phyloP scores from a whole-genome alignment of 2,888 invertebrate species.

The Calephelis perditalis region DNA sequence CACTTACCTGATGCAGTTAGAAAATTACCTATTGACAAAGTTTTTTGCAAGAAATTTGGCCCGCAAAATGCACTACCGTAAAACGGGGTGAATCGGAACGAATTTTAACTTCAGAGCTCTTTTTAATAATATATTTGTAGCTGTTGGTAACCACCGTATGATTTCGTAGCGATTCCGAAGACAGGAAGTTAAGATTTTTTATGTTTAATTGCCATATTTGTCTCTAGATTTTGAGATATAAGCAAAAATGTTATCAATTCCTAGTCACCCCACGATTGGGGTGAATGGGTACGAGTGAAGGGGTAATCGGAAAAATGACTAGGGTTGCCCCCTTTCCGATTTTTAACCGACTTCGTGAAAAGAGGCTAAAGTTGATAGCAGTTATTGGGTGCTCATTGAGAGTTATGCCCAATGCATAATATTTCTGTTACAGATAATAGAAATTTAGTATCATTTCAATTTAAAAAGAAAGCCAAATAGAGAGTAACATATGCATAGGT shows the following conservation, averaged over 20 bases:
- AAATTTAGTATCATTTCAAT: neutral
- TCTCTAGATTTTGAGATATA: neutral
- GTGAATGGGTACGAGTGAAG: neutral
- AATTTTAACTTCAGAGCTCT: neutral
- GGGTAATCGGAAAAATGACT: neutral
- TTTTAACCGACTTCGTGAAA: neutral
- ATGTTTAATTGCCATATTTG: neutral
- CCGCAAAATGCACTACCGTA: too few relatives aligned
- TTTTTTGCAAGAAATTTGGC: too few relatives aligned
- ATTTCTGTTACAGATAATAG: neutral
- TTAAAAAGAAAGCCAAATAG: neutral
- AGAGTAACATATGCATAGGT: neutral
- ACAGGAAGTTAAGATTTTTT: neutral
- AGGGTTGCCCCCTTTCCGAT: neutral
- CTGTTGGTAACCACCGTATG: neutral
- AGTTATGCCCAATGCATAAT: neutral
- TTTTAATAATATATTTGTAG: neutral
- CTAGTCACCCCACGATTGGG: conserved; percentile 1
- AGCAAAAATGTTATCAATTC: conserved; percentile 1
- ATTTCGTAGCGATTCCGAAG: neutral
- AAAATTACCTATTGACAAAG: too few relatives aligned
- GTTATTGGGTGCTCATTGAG: neutral
- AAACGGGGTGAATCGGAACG: too few relatives aligned
- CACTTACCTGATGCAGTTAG: too few relatives aligned
- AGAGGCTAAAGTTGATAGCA: neutral